A percentile compares a stretch with the other conserved stretches of the same genome.
Conservation (phyloP, 2,113 vertebrate genomes). For the Gambusia holbrooki region DNA sequence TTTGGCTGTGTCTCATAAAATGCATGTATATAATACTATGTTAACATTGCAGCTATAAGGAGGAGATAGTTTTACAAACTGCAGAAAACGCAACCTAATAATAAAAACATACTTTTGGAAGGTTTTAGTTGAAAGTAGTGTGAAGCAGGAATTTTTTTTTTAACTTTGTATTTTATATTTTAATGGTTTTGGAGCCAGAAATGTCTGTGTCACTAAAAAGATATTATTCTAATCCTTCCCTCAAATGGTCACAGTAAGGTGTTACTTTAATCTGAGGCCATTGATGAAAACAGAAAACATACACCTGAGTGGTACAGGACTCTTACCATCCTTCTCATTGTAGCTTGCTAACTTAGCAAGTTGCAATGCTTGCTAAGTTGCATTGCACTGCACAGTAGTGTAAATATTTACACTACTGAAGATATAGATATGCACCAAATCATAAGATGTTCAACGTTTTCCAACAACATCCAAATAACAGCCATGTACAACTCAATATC, state of each 20-base stretch:
- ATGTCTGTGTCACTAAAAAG: background rate
- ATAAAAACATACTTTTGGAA: slow-evolving; percentile 34
- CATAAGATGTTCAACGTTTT: background rate
- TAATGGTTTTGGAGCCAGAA: slow-evolving; percentile 12
- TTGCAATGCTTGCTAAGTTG: too few species aligned
- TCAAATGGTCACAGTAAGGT: slow-evolving; percentile 42
- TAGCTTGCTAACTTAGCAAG: slow-evolving; percentile 16
- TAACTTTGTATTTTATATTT: background rate
- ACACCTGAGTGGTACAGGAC: slow-evolving; percentile 45
- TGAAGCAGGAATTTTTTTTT: slow-evolving; percentile 2
- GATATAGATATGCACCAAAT: background rate
- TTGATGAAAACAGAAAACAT: slow-evolving; percentile 49
- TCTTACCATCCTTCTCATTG: slow-evolving; percentile 49
- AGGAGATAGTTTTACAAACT: slow-evolving; percentile 49
- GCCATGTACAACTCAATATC: background rate
- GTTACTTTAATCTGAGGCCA: slow-evolving; percentile 43
- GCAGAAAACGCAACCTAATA: slow-evolving; percentile 27
- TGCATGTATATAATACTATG: slow-evolving; percentile 15
- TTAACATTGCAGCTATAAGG: slow-evolving; percentile 54
- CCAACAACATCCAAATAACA: background rate
- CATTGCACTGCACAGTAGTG: too few species aligned
- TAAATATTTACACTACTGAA: background rate
- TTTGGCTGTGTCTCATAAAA: slow-evolving; percentile 49
- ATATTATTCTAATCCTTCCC: slow-evolving; percentile 3
- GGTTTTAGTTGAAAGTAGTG: slow-evolving; percentile 46